Percentiles rank a stretch among this genome's conserved stretches.
Conservation (phyloP, 2,888 invertebrate genomes). For the Pyrrhia umbra region DNA sequence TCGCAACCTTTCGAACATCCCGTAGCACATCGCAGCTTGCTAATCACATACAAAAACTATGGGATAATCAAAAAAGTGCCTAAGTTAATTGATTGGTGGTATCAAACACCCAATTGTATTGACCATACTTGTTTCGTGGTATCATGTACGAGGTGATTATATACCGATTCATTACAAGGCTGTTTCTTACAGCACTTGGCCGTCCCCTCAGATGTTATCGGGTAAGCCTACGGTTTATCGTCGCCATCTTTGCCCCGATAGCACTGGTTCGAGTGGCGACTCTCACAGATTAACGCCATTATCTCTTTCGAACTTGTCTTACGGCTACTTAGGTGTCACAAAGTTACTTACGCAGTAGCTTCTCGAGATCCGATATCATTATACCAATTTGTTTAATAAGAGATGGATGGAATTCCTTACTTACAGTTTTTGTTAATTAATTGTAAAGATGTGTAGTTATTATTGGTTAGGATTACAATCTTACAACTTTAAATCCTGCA, state of each 20-base stretch:
- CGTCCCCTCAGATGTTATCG: conserved; percentile 71
- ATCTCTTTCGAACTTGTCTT: conserved; percentile 78
- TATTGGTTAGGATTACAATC: too few species aligned
- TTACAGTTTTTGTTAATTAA: not conserved
- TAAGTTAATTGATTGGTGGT: too few species aligned
- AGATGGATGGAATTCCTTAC: not conserved
- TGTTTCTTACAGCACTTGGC: conserved; percentile 64
- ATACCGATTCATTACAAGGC: conserved; percentile 52
- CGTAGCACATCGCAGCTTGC: too few species aligned
- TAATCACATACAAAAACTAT: too few species aligned
- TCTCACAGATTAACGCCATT: conserved; percentile 80
- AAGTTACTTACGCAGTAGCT: conserved; percentile 71
- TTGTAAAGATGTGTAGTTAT: not conserved
- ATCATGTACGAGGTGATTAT: conserved; percentile 40
- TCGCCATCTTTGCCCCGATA: conserved; percentile 74
- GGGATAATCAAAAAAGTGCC: too few species aligned
- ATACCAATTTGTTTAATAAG: conserved; percentile 52
- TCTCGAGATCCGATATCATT: conserved; percentile 51
- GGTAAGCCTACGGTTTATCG: conserved; percentile 79
- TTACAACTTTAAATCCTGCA: too few species aligned
- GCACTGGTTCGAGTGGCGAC: conserved; percentile 72
- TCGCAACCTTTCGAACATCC: too few species aligned
- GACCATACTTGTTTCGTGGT: conserved; percentile 14
- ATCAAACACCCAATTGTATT: too few species aligned
- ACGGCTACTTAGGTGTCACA: conserved; percentile 74